Base-by-base conservation (phyloP, 2,113 vertebrate species). In the Choloepus hoffmanni region DNA sequence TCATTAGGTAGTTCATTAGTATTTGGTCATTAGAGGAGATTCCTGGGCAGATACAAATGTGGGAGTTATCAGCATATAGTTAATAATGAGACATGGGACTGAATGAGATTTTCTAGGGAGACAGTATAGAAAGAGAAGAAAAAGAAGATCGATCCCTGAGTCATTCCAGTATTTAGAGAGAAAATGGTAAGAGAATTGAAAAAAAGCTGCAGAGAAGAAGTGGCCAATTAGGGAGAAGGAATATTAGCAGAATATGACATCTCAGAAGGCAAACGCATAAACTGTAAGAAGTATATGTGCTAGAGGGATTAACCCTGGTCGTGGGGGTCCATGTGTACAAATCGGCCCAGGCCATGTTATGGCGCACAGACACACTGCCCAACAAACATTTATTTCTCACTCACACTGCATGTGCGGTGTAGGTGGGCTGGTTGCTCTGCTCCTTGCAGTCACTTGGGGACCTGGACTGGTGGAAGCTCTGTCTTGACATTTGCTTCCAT, bases 341-440 rank as follows among this genome's bases (percentile, higher is more conserved):
- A 45, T 19, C 30, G 48, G 68, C 21, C 8, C 43, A 43, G 45
- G 19, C 0, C 26, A 18, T 21, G 23, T 2, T 6, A 62, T 43
- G 58, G 30, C 50, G 12, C 30, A 2, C 10, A 18, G 58, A 58
- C 15, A n/a, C n/a, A 67, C 50, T 63, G 30, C 12, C 50, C 48
- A 8, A 19, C 9, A 12, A 4, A 16, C 55, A 53, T 26, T 63
- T 6, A n/a, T 63, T 72, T 72, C 68, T 73, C 43, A 5, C 36
- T 88, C 26, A 0, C 6, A 28, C 23, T 36, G 0, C 28, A 0
- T 1, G 33, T 6, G 30, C 55, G 30, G 9, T 4, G 33, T 36
- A 9, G 78, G 24, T 3, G 53, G 74, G 4, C 33, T 48, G 24
- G 30, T 14, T 33, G 28, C 58, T 50, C 24, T 18, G 1, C 13